A percentile compares a stretch with the other conserved stretches of the same genome.
phyloP scores from a whole-genome alignment of 2,888 invertebrate species.

The Rhagonycha fulva region DNA sequence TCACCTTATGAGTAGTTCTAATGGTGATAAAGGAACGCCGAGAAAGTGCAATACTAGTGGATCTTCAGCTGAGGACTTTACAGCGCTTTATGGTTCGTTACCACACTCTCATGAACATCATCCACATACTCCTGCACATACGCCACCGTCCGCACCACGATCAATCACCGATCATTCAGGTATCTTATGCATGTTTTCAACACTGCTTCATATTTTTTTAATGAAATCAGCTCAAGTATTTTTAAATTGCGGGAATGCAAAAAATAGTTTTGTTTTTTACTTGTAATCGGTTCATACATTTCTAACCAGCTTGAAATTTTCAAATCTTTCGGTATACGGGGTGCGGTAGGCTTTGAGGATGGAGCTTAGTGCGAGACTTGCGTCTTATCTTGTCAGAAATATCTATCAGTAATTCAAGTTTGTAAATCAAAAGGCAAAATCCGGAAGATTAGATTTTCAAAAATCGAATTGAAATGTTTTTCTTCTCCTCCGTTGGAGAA shows the following conservation, averaged over 20 bases:
- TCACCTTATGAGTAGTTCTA: constrained; percentile 56
- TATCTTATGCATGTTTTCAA: constrained; percentile 35
- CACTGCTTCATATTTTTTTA: background rate
- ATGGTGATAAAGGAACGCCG: constrained; percentile 54
- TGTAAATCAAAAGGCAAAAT: too few species aligned
- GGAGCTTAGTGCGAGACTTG: too few species aligned
- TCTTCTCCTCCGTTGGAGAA: too few species aligned
- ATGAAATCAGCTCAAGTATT: too few species aligned
- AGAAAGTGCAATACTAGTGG: constrained; percentile 80
- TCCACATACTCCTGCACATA: constrained; percentile 69
- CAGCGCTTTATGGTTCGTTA: constrained; percentile 75
- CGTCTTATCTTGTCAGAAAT: too few species aligned
- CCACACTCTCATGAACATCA: constrained; percentile 59
- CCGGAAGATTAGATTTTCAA: too few species aligned
- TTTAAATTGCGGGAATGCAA: too few species aligned
- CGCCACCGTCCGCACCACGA: constrained; percentile 62
- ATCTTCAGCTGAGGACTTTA: constrained; percentile 87
- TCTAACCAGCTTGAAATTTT: background rate
- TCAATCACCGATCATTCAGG: constrained; percentile 56
- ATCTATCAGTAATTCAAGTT: too few species aligned
- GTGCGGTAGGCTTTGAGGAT: background rate
- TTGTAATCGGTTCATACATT: too few species aligned
- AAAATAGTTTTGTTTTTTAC: too few species aligned
- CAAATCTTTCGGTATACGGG: background rate
- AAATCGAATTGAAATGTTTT: too few species aligned